Conservation (phyloP, 2,113 vertebrate species). For the Saguinus imperator region DNA sequence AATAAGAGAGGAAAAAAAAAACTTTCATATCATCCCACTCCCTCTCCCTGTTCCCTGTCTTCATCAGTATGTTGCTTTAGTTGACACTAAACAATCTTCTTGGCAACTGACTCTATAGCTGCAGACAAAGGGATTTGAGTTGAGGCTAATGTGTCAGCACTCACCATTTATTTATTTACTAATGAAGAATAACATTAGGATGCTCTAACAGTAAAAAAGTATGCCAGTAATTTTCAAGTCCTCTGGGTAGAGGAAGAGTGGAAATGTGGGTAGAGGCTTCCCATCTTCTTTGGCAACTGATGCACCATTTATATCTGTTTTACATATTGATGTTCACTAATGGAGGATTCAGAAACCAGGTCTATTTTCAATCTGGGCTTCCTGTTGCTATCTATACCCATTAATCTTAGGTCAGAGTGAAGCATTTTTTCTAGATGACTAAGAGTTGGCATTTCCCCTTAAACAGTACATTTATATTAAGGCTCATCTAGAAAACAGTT, state of each 20-base stretch:
- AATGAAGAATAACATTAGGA: background rate
- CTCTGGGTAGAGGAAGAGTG: background rate
- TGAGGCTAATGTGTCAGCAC: background rate
- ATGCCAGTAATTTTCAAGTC: background rate
- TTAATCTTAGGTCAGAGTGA: conserved; percentile 60
- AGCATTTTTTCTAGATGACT: conserved; percentile 58
- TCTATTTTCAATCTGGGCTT: conserved; percentile 47
- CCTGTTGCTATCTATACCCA: conserved; percentile 54
- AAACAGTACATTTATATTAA: conserved; percentile 64
- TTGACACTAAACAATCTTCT: conserved; percentile 10
- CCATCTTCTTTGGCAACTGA: background rate
- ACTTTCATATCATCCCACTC: background rate
- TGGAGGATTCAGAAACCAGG: conserved; percentile 23
- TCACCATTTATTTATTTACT: background rate
- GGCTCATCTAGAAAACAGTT: conserved; percentile 44
- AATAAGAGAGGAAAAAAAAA: background rate
- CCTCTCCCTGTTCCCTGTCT: background rate
- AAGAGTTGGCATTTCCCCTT: conserved; percentile 61
- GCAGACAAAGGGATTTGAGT: background rate
- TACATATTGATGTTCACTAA: background rate
- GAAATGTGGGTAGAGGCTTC: background rate
- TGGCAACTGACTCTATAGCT: background rate
- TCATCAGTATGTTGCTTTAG: background rate
- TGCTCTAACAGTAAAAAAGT: background rate
- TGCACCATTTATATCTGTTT: background rate